Conservation (phyloP, 2,888 invertebrate species). For the Drosophila phalerata region DNA sequence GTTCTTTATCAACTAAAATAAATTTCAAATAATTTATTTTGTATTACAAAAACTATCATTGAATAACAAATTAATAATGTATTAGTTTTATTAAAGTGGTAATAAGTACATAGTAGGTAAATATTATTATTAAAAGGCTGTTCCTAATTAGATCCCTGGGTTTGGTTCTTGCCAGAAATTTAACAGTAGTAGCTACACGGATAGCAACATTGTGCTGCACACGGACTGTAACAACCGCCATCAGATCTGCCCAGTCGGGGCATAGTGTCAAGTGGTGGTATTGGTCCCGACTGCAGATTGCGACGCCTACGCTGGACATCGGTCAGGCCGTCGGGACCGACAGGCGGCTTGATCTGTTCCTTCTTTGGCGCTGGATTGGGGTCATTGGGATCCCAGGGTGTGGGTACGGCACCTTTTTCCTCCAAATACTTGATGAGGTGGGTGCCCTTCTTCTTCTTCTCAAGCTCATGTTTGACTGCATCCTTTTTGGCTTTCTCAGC, state of each 20-base stretch:
- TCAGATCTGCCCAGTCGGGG: conserved; percentile 22
- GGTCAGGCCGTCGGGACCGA: conserved; percentile 16
- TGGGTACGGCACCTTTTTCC: conserved; percentile 28
- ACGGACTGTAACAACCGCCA: conserved; percentile 20
- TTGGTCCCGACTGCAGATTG: background rate
- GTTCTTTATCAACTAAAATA: too few species aligned
- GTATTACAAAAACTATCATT: too few species aligned
- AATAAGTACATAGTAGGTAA: background rate
- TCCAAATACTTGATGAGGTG: conserved; percentile 62
- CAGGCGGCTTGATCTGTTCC: background rate
- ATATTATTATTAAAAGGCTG: background rate
- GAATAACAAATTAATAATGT: background rate
- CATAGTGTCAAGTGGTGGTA: conserved; percentile 21
- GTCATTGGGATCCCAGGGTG: conserved; percentile 48
- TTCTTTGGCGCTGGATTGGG: conserved; percentile 9
- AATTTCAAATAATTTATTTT: too few species aligned
- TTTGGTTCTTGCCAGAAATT: background rate
- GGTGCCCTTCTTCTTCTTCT: conserved; percentile 36
- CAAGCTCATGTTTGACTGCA: conserved; percentile 2
- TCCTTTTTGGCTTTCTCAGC: conserved; percentile 29
- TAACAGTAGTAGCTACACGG: conserved; percentile 19
- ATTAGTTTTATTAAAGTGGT: background rate
- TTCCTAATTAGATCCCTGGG: background rate
- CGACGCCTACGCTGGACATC: conserved; percentile 6
- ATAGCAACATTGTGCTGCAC: conserved; percentile 16